Percentiles rank a stretch among this genome's conserved stretches.
phyloP scores from a whole-genome alignment of 2,888 invertebrate species.

The Dorcus parallelipipedus region DNA sequence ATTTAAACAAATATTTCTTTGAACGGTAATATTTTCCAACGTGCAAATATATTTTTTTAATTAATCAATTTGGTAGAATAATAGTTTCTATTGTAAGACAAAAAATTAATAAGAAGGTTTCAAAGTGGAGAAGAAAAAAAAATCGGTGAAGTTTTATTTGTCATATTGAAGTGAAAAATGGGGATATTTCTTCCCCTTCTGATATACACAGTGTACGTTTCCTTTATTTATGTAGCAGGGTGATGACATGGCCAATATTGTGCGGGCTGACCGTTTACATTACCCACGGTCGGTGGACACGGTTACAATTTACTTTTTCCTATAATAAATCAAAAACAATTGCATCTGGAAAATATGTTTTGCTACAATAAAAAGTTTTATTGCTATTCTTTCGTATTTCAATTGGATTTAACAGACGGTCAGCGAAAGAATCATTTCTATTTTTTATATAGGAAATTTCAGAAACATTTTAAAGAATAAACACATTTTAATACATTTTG shows the following conservation, averaged over 20 bases:
- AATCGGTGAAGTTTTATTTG: slow-evolving; percentile 25
- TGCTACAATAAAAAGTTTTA: slow-evolving; percentile 19
- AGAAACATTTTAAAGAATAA: no score
- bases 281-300: slow-evolving; percentile 35
- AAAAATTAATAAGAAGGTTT: no score
- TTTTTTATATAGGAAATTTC: no score
- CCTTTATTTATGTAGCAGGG: slow-evolving; percentile 39
- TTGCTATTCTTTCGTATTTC: slow-evolving; percentile 16
- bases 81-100: no score
- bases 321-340: slow-evolving; percentile 33
- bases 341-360: slow-evolving; percentile 29
- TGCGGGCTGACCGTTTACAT: slow-evolving; percentile 36
- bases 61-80: no score
- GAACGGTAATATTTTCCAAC: no score
- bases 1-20: no score
- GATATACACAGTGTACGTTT: slow-evolving; percentile 25
- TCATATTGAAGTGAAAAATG: slow-evolving; percentile 35
- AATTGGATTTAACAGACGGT: slow-evolving; percentile 1
- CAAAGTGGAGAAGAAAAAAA: no score
- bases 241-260: slow-evolving; percentile 44
- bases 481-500: no score
- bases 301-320: slow-evolving; percentile 28
- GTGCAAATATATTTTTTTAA: no score
- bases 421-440: background rate
- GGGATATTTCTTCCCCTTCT: slow-evolving; percentile 32